These are phyloP conservation scores for Ennomos erosarius DNA, from an alignment of 2,888 invertebrate genomes.

Conservation along the genomic window DNA sequence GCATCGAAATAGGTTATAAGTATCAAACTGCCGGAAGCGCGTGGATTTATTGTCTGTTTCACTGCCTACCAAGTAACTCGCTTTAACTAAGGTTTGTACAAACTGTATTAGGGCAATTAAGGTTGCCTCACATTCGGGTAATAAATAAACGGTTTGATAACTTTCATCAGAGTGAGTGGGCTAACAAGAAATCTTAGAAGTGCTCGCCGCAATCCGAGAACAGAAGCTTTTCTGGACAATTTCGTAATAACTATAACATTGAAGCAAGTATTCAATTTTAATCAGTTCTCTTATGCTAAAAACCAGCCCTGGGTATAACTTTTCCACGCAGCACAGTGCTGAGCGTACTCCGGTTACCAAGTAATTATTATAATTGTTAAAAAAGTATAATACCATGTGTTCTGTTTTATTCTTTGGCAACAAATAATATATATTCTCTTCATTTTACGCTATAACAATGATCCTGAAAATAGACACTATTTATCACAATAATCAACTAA, in stretches of 20 bases:
- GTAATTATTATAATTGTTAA: too few species aligned
- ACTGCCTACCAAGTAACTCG: conserved; percentile 10
- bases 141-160: conserved; percentile 40
- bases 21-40: conserved; percentile 15
- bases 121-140: conserved; percentile 37
- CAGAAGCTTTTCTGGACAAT: not conserved
- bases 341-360: too few species aligned
- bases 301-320: too few species aligned
- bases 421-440: too few species aligned
- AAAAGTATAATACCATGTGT: too few species aligned
- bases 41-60: conserved; percentile 19
- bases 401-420: too few species aligned
- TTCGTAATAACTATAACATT: not conserved
- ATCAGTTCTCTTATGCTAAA: too few species aligned
- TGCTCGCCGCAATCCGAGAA: not conserved
- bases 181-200: conserved; percentile 28
- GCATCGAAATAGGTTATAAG: not conserved
- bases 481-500: too few species aligned
- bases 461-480: too few species aligned
- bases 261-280: too few species aligned
- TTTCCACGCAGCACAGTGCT: too few species aligned
- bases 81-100: conserved; percentile 27
- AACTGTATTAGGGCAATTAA: conserved; percentile 30
- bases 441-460: too few species aligned
- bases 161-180: conserved; percentile 42